Conservation (phyloP, 2,113 vertebrate species). For the Carollia perspicillata region DNA sequence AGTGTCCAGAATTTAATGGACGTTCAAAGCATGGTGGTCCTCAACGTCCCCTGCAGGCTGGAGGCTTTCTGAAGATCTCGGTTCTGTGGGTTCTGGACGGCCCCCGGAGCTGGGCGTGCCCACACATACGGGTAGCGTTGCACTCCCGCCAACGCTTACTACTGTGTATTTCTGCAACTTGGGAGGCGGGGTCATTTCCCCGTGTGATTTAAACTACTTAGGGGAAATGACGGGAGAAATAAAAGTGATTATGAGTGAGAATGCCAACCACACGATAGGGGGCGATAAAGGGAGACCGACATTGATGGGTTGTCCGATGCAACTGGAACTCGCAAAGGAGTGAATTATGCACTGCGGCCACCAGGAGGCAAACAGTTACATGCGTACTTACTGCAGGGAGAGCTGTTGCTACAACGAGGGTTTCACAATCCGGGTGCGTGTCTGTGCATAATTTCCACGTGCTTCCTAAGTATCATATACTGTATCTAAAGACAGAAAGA, state of each 20-base stretch:
- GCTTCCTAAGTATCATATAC: constrained; percentile 15
- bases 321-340: constrained; percentile 53
- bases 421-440: not conserved
- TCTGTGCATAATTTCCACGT: constrained; percentile 38
- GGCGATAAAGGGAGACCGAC: constrained; percentile 64
- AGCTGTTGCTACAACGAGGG: not conserved
- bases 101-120: not conserved
- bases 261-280: constrained; percentile 55
- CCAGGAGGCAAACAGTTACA: constrained; percentile 52
- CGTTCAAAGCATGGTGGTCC: not conserved
- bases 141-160: not conserved
- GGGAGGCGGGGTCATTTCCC: constrained; percentile 34
- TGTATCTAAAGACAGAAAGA: constrained; percentile 38
- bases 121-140: accelerated
- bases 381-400: not conserved
- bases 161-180: constrained; percentile 3
- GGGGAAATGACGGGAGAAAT: constrained; percentile 61
- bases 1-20: not conserved
- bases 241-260: constrained; percentile 66
- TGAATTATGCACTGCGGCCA: constrained; percentile 65
- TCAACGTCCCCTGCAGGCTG: not conserved
- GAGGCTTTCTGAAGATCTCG: not conserved
- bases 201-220: constrained; percentile 52
- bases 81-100: not conserved
- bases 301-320: constrained; percentile 41